phyloP scores from a whole-genome alignment of 2,888 invertebrate genomes.

The Acrobasis suavella region DNA sequence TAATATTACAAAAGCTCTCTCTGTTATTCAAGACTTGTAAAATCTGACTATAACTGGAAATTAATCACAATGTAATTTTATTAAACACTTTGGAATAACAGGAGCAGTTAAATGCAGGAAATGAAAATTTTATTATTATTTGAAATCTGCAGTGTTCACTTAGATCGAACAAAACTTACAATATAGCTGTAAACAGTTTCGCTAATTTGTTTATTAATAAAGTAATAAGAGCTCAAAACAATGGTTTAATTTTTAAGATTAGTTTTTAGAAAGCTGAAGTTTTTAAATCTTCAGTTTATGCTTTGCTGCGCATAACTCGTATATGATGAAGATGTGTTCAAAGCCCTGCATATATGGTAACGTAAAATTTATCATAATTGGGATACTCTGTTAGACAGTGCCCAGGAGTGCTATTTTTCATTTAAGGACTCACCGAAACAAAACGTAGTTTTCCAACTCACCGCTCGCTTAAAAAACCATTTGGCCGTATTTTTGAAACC shows the following conservation, averaged over 20 bases:
- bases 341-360: no score
- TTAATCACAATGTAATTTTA: background rate
- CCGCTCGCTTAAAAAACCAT: no score
- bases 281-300: no score
- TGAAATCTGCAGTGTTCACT: background rate
- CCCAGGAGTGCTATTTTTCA: no score
- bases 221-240: slow-evolving; percentile 16
- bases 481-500: no score
- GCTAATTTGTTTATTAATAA: slow-evolving; percentile 21
- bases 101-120: background rate
- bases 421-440: no score
- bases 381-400: no score
- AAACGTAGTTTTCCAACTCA: no score
- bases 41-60: slow-evolving; percentile 3
- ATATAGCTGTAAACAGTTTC: background rate
- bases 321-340: no score
- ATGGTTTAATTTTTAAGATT: slow-evolving; percentile 9
- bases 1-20: background rate
- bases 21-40: background rate
- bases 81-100: slow-evolving; percentile 28
- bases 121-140: background rate
- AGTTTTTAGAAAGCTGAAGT: background rate
- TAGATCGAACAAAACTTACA: slow-evolving; percentile 7
- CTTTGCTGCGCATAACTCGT: no score
- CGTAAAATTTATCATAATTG: no score